These are phyloP conservation scores for Argynnis bischoffii DNA, from an alignment of 2,888 invertebrate species.

Conservation along the genomic window DNA sequence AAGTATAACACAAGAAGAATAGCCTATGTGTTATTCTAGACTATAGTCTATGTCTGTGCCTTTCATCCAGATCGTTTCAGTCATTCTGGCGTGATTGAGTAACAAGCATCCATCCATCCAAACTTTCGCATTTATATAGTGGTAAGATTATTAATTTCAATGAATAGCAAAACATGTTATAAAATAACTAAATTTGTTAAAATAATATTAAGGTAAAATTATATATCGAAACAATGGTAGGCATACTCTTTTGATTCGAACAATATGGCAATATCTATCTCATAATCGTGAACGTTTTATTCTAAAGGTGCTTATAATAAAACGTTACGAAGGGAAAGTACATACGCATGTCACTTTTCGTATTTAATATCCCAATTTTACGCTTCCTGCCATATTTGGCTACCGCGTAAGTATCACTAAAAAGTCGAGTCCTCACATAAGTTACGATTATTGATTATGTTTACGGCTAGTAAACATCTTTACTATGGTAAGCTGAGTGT, in stretches of 20 bases:
- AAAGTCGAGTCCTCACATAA: conserved; percentile 64
- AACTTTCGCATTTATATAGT: no score
- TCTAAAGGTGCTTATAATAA: conserved; percentile 11
- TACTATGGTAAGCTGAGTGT: conserved; percentile 60
- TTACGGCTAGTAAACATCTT: conserved; percentile 74
- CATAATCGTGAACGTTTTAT: background rate
- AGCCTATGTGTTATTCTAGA: no score
- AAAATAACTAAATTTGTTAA: no score
- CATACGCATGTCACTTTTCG: conserved; percentile 27
- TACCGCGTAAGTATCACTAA: conserved; percentile 62
- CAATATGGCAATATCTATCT: background rate
- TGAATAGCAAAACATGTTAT: no score
- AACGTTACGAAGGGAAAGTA: conserved; percentile 17
- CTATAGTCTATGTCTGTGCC: no score
- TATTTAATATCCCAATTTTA: conserved; percentile 47
- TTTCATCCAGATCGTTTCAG: no score
- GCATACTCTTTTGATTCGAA: background rate
- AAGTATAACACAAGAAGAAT: no score
- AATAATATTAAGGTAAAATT: no score
- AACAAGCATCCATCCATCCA: no score
- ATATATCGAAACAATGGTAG: background rate
- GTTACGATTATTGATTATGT: conserved; percentile 76
- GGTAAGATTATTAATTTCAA: no score
- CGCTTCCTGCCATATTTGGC: conserved; percentile 55
- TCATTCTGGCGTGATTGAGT: no score